Evolutionary conservation across 2,888 invertebrate species (phyloP), one percentile per base, ranked within the genome.

Genomic region (Acheta domesticus): DNA sequence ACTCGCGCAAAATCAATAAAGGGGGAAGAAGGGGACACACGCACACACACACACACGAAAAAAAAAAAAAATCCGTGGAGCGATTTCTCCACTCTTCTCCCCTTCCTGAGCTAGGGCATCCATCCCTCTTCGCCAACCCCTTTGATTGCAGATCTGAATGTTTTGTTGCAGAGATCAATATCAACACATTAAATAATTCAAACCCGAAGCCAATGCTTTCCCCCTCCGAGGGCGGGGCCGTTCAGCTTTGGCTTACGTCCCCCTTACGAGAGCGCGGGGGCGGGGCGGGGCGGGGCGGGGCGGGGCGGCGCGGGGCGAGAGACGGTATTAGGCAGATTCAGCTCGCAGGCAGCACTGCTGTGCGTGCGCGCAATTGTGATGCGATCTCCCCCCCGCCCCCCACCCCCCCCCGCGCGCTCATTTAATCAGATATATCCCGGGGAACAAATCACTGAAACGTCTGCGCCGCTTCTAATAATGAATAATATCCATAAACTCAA

Each of bases 121-220:
- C 62, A 62, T 62, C 62, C 62, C 62, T 62, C 62, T 62, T 62
- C 62, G n/a, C 62, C 62, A 62, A 62, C 62, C 62, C 62, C 62
- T 62, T 62, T 62, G 62, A 62, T 62, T 62, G 62, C 62, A 62
- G 62, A 62, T 62, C 62, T 62, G 62, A 62, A 62, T 62, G 62
- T 62, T 62, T 62, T 62, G 62, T 62, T 62, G 62, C 62, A 62
- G 16, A 62, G 62, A 62, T 62, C 62, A 62, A 62, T 62, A 62
- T 62, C 62, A 62, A 62, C 62, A 62, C 62, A 62, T 62, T 62
- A 62, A 62, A 62, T 62, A 62, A 62, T 62, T 62, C 62, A 62
- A 62, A 62, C 62, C 62, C 62, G 62, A 62, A 62, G 62, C 62
- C 62, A 62, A 62, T 62, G 62, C 62, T 62, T 62, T 62, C 62